Conservation (phyloP, 2,888 invertebrate species). For the Chydorus sphaericus region DNA sequence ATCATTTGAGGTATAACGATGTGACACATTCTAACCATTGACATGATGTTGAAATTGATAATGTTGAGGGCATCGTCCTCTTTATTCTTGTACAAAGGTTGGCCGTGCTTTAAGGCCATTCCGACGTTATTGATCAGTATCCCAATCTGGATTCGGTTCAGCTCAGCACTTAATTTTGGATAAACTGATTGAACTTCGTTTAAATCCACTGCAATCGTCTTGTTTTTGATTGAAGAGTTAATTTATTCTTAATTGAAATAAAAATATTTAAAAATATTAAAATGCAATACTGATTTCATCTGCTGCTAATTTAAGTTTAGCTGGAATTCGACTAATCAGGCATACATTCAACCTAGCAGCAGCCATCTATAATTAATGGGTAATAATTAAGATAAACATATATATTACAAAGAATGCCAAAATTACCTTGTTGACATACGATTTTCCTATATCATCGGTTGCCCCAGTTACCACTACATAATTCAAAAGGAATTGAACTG, state of each 20-base stretch:
- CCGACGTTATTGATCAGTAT: constrained; percentile 87
- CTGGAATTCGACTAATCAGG: background rate
- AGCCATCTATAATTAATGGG: background rate
- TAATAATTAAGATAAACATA: background rate
- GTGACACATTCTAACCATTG: constrained; percentile 68
- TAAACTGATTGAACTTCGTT: constrained; percentile 51
- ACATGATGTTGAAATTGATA: constrained; percentile 60
- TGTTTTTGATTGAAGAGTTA: constrained; percentile 47
- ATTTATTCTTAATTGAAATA: background rate
- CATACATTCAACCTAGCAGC: background rate
- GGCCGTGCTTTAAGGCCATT: constrained; percentile 66
- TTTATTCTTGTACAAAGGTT: constrained; percentile 33
- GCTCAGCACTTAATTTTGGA: constrained; percentile 46
- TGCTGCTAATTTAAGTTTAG: background rate
- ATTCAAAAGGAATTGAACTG: too few relatives aligned
- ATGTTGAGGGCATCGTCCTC: constrained; percentile 47
- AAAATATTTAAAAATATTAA: too few relatives aligned
- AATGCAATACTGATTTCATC: background rate
- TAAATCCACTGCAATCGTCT: constrained; percentile 67
- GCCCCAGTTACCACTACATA: constrained; percentile 9
- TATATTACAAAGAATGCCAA: too few relatives aligned
- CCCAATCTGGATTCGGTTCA: constrained; percentile 64
- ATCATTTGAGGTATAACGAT: constrained; percentile 74
- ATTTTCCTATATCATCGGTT: constrained; percentile 5
- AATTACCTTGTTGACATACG: background rate